Base-by-base conservation (phyloP, 2,797 vertebrate genomes). In the Pampus argenteus region DNA sequence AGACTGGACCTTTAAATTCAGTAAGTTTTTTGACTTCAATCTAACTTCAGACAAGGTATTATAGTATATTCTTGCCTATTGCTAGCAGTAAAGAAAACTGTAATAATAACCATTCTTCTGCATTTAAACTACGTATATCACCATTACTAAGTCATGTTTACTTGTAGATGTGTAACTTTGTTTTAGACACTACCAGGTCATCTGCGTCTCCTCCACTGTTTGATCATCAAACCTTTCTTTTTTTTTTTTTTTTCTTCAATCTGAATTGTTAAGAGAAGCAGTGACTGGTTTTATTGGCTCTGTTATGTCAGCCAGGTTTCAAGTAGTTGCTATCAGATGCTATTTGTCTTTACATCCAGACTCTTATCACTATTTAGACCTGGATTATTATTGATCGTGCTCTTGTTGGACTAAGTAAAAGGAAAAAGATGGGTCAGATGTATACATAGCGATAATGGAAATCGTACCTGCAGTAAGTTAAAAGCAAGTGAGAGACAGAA, bases 121-220 rank as follows among this genome's bases (percentile, higher is more conserved):
- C 73, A 81, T 85, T 84, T 86, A 65, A 81, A 67, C 58, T 29
- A 63, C 69, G 66, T 81, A 77, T 76, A 77, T 72, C 26, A 79
- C 63, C 61, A 55, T 64, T 74, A 81, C 66, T 78, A 51, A 74
- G 25, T 61, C 70, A 64, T 78, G 74, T 78, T 83, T 68, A 68
- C 26, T 31, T 75, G 71, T 78, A 82, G 66, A 70, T 28, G 28
- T 82, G 63, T 70, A 26, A 66, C 67, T 71, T 82, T 82, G 56
- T 26, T 78, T 57, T 76, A 48, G 59, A 70, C 28, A 60, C 66
- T 79, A 36, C 44, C 54, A 18, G 29, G 57, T 85, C 29, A 66
- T 50, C 36, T 45, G 34, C 61, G 45, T 70, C 51, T 57, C 52
- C 38, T 59, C 47, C 25, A 65, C 15, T 1, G 2, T 68, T 79